These are phyloP conservation scores for Leptothorax acervorum DNA, from an alignment of 2,888 invertebrate species.

Conservation along the genomic window DNA sequence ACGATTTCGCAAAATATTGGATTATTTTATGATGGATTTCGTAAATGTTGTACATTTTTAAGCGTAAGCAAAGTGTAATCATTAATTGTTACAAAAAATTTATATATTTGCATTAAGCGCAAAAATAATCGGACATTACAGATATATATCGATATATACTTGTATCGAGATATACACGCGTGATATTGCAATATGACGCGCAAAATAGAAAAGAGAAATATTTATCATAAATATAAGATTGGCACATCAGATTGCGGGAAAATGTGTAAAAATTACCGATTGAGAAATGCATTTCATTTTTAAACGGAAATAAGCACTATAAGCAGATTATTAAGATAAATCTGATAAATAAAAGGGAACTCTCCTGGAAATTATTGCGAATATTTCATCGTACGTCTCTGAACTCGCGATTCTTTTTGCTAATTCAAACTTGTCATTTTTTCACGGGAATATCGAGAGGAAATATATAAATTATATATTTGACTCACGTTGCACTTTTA, in stretches of 20 bases:
- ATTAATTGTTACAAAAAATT: too few relatives aligned
- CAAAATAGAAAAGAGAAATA: neutral
- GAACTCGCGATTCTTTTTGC: too few relatives aligned
- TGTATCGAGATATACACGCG: too few relatives aligned
- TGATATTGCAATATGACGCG: neutral
- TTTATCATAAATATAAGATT: neutral
- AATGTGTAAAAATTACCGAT: neutral
- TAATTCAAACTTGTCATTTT: neutral
- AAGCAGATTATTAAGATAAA: neutral
- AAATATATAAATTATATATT: neutral
- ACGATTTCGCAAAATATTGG: slow-evolving; percentile 31
- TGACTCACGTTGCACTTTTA: neutral
- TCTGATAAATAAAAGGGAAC: neutral
- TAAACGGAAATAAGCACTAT: neutral
- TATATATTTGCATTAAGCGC: too few relatives aligned
- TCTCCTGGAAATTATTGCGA: too few relatives aligned
- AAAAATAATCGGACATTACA: too few relatives aligned
- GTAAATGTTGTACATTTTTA: neutral
- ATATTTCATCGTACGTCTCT: too few relatives aligned
- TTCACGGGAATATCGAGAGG: neutral
- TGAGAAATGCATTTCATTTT: neutral
- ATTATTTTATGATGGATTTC: slow-evolving; percentile 36
- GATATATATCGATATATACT: too few relatives aligned
- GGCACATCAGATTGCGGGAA: neutral
- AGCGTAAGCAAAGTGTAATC: too few relatives aligned